Base-by-base conservation (phyloP, 2,888 invertebrate species). In the Abrostola triplasia region DNA sequence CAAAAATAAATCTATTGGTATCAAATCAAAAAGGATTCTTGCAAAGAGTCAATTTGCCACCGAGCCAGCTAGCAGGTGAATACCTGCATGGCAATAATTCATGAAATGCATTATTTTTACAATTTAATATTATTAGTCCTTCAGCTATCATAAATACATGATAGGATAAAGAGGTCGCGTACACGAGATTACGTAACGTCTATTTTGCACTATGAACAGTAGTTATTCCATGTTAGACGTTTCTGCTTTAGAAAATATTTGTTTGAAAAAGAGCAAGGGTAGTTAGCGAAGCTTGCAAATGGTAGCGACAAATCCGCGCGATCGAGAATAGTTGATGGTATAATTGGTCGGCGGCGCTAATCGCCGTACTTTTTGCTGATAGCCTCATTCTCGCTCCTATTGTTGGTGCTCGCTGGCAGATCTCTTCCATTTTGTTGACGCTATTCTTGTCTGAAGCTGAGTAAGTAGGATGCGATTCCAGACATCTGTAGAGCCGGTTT, bases 291-390 rank as follows among this genome's bases (percentile, higher is more conserved):
- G 53, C 49, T 47, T 38, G 50, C 40, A 50, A 60, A 50, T 42
- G 36, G 37, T 52, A 44, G 55, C 62, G 62, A 53, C 64, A 60
- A 79, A 73, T 55, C 58, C 38, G 35, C 49, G 59, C 77, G 74
- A 80, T 83, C 73, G 75, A 80, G 80, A 81, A 82, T 82, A 69
- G 76, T 79, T 81, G 77, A 83, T 84, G 80, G 59, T 70, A 77
- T 84, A 83, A 84, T 82, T 83, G 82, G 69, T 61, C 13, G 48
- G 13, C 37, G 37, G 54, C 51, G 61, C 68, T 67, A 52, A 60
- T 57, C 41, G 63, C 42, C 50, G 35, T 49, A 48, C 41, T 58
- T 55, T 61, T 67, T 51, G 63, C 60, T 61, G 50, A 67, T 57
- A 64, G 59, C 54, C 35, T 59, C 35, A 35, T 51, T 49, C 56